Evolutionary conservation across 1,140 invertebrate genomes (phyloP), one percentile per base, ranked within the genome.

Genomic region (Brachionus angularis): DNA sequence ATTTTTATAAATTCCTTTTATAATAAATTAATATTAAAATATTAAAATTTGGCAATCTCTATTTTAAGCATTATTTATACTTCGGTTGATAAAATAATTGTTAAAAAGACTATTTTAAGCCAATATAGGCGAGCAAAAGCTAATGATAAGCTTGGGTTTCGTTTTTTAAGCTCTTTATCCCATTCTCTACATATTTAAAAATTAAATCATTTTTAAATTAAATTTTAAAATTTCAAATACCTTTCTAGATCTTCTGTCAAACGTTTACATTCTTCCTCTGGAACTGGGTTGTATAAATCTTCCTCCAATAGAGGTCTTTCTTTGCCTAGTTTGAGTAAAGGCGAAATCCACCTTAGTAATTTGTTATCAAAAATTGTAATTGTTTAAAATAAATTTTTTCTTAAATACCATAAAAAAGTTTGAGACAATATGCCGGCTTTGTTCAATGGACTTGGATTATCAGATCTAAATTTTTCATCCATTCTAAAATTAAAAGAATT

Each of bases 1-100:
- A 71, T 36, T 55, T 71, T 71, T 8, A 36, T 39, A 12, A 71
- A 52, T 33, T 71, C 67, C 67, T 71, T 58, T 25, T 29, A 36
- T 1, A 14, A 1, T 33, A 36, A 49, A 33, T 27, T 29, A 34
- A 18, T 33, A 23, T 16, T 42, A 42, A 10, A n/a, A 5, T 31
- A 7, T 55, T 7, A 39, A 36, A 29, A 36, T 36, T 39, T 34
- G 18, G 8, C 5, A n/a, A 21, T 47, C 10, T 29, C 25, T 27
- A 5, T 64, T 47, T 2, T n/a, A n/a, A n/a, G n/a, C n/a, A n/a
- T 44, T 64, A 2, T 21, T 3, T 23, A 47, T 50, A 67, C 62
- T 34, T 67, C 62, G 3, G 36, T 33, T 27, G 47, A 39, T 12
- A 67, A 14, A 5, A 67, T 47, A 46, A 49, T 34, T n/a, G 42